Base-by-base conservation (phyloP, 2,888 invertebrate species). In the Sphinx pinastri region DNA sequence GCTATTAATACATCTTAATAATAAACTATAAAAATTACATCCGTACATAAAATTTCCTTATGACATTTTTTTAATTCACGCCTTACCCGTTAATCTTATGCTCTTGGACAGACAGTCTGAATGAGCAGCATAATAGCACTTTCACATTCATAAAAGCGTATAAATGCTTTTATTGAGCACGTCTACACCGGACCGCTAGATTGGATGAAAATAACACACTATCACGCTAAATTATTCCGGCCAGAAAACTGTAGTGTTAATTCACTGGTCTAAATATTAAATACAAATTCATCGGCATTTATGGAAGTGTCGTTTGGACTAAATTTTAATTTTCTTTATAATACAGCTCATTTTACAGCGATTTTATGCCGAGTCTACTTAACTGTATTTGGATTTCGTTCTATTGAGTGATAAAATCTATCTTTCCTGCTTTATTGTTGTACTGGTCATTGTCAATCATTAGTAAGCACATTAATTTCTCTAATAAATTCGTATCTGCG, bases 131-230 rank as follows among this genome's bases (percentile, higher is more conserved):
- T 78, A 79, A 80, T 77, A 75, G 75, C 71, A 77, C 79, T 83
- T 81, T 82, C 81, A 74, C 79, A 77, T 74, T 52, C 63, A 75
- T 79, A 80, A 77, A 79, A 79, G 73, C 74, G 77, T 78, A 75
- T 77, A 78, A 73, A 68, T 72, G 70, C 70, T 73, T 71, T 69
- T 54, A 71, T 76, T 76, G 63, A 49, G 47, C 63, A 75, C 76
- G 74, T 70, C 71, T 72, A 73, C 70, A 72, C 5, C 70, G 69
- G 74, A 75, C 71, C 71, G 63, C 60, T 69, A 63, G 12, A 63
- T n/a, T 60, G 45, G 16, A 69, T 47, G 52, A 68, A 10, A 68
- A 19, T 68, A 31, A 67, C 51, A 47, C 63, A 19, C 5, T 49
- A 63, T 49, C 19, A 19, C 47, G 47, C 2, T 25, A 49, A 63